A percentile compares a stretch with the other conserved stretches of the same genome.
These are phyloP conservation scores for Drosophila austrosaltans DNA, from an alignment of 2,888 invertebrate species.

Conservation along the genomic window DNA sequence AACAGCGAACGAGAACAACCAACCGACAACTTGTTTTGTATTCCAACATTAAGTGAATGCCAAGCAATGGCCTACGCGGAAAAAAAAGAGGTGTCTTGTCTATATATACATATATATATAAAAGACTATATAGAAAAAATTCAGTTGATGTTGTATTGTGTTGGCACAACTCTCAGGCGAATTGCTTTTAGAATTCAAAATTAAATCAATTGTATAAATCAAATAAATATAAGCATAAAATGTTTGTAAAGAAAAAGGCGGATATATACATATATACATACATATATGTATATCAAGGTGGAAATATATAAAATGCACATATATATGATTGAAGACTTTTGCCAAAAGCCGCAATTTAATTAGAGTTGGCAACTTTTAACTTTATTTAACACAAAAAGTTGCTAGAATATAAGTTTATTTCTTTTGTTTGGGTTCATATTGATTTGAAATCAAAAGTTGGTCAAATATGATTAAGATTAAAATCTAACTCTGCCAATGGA, in stretches of 20 bases:
- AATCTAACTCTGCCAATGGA: too few species aligned
- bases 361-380: too few species aligned
- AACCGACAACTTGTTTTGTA: slow-evolving; percentile 60
- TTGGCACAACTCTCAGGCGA: background rate
- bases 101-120: background rate
- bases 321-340: too few species aligned
- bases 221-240: slow-evolving; percentile 4
- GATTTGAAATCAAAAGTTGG: too few species aligned
- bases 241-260: background rate
- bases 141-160: background rate
- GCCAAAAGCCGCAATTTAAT: too few species aligned
- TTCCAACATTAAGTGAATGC: slow-evolving; percentile 30
- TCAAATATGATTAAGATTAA: too few species aligned
- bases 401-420: too few species aligned
- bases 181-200: background rate
- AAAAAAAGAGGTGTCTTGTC: slow-evolving; percentile 40
- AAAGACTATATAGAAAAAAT: slow-evolving; percentile 11
- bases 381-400: too few species aligned
- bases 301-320: background rate
- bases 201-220: slow-evolving; percentile 15
- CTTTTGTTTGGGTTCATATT: too few species aligned
- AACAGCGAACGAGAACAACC: slow-evolving; percentile 35
- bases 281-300: background rate
- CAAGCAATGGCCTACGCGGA: slow-evolving; percentile 54
- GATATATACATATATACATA: background rate